Base-by-base conservation (phyloP, 2,797 vertebrate genomes). In the Falco rusticolus region DNA sequence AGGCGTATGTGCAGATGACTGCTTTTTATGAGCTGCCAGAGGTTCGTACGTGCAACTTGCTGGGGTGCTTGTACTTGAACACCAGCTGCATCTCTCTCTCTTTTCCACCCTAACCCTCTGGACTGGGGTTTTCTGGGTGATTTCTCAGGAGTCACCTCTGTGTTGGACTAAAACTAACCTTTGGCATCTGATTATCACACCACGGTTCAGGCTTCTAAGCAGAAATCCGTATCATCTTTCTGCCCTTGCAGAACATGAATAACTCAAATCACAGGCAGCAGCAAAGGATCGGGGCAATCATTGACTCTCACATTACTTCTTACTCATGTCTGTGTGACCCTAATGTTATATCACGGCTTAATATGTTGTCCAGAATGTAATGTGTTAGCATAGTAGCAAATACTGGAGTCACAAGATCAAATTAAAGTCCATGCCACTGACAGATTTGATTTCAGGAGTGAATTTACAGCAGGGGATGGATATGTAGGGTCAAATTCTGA, bases 331-430 rank as follows among this genome's bases (percentile, higher is more conserved):
- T 68, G n/a, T 93, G 86, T 96, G 89, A 96, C 94, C 79, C 89
- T 83, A 81, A 93, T 95, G 54, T 95, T 97, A 88, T 89, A 93
- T 90, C 91, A 82, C 82, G 93, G 70, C 84, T 93, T 96, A 95
- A 84, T 95, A 76, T 83, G 68, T 82, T 92, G 87, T 91, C 70
- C 68, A 80, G 94, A 95, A 95, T 93, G 76, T 90, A 96, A 89
- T 37, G 61, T 70, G 80, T 96, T 96, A 93, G 91, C 87, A 66
- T 31, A 94, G 87, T 64, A 89, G 84, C 89, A 84, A 94, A 89
- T 93, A 74, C 64, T 19, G 28, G 41, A 89, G 83, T 96, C 93
- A 95, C 75, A 95, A 87, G 93, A 93, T 92, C 80, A 92, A 91
- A 89, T 93, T 91, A 91, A 97, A 59, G 39, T 71, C 63, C 24